phyloP scores from a whole-genome alignment of 2,113 vertebrate genomes.

The Rhinolophus ferrumequinum region DNA sequence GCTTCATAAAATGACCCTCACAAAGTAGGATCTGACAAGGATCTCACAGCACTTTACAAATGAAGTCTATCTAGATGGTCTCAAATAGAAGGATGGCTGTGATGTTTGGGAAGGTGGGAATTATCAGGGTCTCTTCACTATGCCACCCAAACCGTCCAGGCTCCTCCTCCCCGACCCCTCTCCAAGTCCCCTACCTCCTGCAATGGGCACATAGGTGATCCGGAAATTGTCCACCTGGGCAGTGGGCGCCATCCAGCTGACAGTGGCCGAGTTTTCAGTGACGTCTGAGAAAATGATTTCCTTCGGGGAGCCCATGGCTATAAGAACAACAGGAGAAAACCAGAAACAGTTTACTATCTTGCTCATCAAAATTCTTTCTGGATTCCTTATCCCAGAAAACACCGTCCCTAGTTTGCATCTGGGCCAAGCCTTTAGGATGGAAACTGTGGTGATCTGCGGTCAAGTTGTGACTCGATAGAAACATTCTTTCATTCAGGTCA shows the following conservation, averaged over 20 bases:
- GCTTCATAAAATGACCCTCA: background rate
- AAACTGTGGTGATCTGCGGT: background rate
- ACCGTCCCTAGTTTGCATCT: background rate
- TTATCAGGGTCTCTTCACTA: background rate
- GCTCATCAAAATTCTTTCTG: background rate
- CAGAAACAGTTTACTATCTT: background rate
- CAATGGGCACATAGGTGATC: constrained; percentile 90
- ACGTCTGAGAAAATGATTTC: constrained; percentile 95
- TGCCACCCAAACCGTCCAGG: background rate
- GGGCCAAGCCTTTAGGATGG: background rate
- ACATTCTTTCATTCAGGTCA: background rate
- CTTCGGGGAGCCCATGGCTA: constrained; percentile 93
- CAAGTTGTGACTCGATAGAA: background rate
- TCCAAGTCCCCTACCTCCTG: constrained; percentile 89
- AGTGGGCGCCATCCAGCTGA: constrained; percentile 91
- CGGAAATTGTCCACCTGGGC: constrained; percentile 91
- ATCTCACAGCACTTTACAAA: background rate
- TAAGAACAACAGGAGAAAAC: constrained; percentile 46
- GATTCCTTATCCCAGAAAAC: background rate
- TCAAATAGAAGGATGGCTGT: background rate
- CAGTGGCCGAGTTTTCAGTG: constrained; percentile 92
- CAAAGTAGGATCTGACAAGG: background rate
- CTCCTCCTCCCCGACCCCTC: accelerated
- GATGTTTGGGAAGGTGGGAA: background rate
- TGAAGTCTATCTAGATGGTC: background rate